Percentiles rank a stretch among this genome's conserved stretches.
These are phyloP conservation scores for Chromis chromis DNA, from an alignment of 2,797 vertebrate genomes.

Conservation along the genomic window DNA sequence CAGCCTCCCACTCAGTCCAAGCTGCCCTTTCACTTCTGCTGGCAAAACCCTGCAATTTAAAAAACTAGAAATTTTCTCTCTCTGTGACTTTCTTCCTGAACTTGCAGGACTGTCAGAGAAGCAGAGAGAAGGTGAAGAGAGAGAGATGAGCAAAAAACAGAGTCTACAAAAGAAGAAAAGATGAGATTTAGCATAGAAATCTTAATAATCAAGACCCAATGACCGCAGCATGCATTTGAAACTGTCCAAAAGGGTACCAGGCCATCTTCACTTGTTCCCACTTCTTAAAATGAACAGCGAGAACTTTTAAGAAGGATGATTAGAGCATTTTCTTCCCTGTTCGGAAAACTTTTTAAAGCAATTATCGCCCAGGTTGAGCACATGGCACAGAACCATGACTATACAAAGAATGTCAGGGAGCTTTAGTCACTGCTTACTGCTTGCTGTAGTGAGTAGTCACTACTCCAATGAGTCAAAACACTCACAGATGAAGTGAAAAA, in stretches of 20 bases:
- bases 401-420: too few species aligned
- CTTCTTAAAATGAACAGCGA: too few species aligned
- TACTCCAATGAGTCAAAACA: too few species aligned
- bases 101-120: not conserved
- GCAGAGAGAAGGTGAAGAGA: not conserved
- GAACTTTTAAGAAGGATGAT: too few species aligned
- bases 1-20: conserved; percentile 47
- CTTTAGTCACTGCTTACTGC: too few species aligned
- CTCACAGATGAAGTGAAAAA: too few species aligned
- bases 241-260: not conserved
- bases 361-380: too few species aligned
- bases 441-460: too few species aligned
- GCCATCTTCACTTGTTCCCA: too few species aligned
- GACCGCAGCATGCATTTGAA: not conserved
- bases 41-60: conserved; percentile 27
- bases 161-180: not conserved
- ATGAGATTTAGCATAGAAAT: not conserved
- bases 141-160: conserved; percentile 2
- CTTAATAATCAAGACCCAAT: not conserved
- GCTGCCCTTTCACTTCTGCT: conserved; percentile 54
- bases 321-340: too few species aligned
- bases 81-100: conserved; percentile 4
- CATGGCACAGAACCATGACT: too few species aligned
- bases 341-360: too few species aligned
- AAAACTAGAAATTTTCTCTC: not conserved